phyloP scores from a whole-genome alignment of 2,113 vertebrate species.

The Hippocampus zosterae region DNA sequence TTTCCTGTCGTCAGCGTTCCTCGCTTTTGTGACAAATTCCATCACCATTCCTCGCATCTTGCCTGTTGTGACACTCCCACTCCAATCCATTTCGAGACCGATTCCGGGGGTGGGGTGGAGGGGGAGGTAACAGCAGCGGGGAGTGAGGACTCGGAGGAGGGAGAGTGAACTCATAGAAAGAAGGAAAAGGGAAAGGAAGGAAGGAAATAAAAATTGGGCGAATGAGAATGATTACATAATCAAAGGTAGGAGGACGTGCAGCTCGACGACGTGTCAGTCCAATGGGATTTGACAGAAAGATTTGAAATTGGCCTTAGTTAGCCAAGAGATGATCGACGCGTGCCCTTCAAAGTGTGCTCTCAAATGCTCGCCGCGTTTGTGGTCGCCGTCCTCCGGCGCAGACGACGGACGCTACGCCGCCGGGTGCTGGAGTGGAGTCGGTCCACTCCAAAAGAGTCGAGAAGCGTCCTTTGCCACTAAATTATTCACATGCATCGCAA shows the following conservation, averaged over 20 bases:
- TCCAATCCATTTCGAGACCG: slow-evolving; percentile 60
- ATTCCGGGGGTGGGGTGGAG: slow-evolving; percentile 19
- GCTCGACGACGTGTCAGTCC: background rate
- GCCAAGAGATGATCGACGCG: slow-evolving; percentile 7
- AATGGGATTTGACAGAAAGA: background rate
- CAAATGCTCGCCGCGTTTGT: background rate
- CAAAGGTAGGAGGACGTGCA: slow-evolving; percentile 6
- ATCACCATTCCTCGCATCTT: slow-evolving; percentile 22
- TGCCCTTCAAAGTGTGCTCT: slow-evolving; percentile 31
- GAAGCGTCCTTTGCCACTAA: slow-evolving; percentile 56
- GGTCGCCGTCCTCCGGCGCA: background rate
- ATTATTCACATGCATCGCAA: slow-evolving; percentile 63
- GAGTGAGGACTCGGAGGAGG: slow-evolving; percentile 9
- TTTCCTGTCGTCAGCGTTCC: too few species aligned
- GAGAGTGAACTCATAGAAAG: slow-evolving; percentile 22
- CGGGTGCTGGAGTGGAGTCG: too few species aligned
- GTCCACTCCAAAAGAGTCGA: slow-evolving; percentile 25
- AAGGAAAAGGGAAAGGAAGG: background rate
- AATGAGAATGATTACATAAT: slow-evolving; percentile 26
- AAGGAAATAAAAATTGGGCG: slow-evolving; percentile 7
- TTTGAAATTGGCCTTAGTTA: background rate
- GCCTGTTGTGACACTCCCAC: background rate
- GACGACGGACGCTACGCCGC: too few species aligned
- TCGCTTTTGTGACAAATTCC: slow-evolving; percentile 40
- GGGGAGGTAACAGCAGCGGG: slow-evolving; percentile 35